Evolutionary conservation across 2,888 invertebrate species (phyloP).

Genomic region (Pogonocherus hispidulus): DNA sequence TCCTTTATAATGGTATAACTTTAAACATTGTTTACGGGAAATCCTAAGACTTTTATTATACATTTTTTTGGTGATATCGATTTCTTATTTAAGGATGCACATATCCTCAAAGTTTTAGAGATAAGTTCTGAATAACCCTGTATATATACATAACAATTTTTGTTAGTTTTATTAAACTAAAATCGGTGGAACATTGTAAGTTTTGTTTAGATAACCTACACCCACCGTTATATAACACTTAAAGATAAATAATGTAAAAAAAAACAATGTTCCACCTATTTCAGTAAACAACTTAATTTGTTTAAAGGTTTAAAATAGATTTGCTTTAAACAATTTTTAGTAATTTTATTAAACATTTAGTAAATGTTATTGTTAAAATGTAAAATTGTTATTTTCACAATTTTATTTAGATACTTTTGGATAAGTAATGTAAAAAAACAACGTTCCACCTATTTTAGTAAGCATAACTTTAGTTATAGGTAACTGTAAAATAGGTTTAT

Average conservation of each 20-base stretch:
- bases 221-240: background rate
- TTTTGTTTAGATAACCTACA: background rate
- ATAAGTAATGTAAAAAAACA: background rate
- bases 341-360: conserved; percentile 11
- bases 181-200: background rate
- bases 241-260: background rate
- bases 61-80: too few species aligned
- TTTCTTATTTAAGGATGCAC: too few species aligned
- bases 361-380: too few species aligned
- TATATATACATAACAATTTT: too few species aligned
- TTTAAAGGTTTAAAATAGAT: background rate
- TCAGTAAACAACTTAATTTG: conserved; percentile 6
- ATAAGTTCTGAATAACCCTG: too few species aligned
- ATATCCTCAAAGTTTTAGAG: too few species aligned
- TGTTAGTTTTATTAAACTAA: background rate
- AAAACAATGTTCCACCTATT: conserved; percentile 4
- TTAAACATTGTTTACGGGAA: too few species aligned
- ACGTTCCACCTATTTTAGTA: conserved; percentile 1
- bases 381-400: background rate
- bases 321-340: background rate
- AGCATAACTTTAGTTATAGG: background rate
- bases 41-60: too few species aligned
- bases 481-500: background rate
- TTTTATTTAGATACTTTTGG: background rate
- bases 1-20: too few species aligned